Evolutionary conservation across 2,888 invertebrate species (phyloP).

Genomic region (Peribatodes rhomboidaria): DNA sequence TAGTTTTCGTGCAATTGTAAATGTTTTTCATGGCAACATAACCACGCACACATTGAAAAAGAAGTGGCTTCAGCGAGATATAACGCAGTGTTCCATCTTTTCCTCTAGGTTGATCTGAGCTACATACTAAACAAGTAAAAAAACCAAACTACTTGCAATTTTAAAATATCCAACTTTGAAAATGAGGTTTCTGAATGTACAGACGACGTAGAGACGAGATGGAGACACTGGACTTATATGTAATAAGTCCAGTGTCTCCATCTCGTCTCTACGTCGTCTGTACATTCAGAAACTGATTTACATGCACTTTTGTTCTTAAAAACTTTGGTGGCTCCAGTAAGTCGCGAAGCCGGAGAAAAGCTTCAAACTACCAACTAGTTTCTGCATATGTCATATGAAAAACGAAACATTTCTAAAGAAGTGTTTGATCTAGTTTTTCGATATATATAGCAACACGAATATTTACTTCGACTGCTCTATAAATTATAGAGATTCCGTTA

Average conservation of each 20-base stretch:
- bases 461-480: constrained; percentile 10
- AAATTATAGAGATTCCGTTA: constrained; percentile 1
- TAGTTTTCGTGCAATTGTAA: too few species aligned
- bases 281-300: not conserved
- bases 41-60: too few species aligned
- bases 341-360: not conserved
- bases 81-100: too few species aligned
- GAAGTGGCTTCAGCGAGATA: too few species aligned
- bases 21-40: too few species aligned
- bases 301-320: constrained; percentile 14
- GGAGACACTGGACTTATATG: not conserved
- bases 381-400: too few species aligned
- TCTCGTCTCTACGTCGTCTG: not conserved
- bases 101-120: too few species aligned
- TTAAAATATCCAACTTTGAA: too few species aligned
- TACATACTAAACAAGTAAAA: too few species aligned
- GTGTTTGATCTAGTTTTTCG: not conserved
- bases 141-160: too few species aligned
- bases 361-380: not conserved
- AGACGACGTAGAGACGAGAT: not conserved
- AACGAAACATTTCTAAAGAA: not conserved
- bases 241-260: not conserved
- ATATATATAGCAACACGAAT: not conserved
- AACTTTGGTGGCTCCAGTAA: constrained; percentile 5
- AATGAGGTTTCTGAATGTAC: not conserved